phyloP scores from a whole-genome alignment of 2,113 vertebrate species.

The Tragelaphus strepsiceros region DNA sequence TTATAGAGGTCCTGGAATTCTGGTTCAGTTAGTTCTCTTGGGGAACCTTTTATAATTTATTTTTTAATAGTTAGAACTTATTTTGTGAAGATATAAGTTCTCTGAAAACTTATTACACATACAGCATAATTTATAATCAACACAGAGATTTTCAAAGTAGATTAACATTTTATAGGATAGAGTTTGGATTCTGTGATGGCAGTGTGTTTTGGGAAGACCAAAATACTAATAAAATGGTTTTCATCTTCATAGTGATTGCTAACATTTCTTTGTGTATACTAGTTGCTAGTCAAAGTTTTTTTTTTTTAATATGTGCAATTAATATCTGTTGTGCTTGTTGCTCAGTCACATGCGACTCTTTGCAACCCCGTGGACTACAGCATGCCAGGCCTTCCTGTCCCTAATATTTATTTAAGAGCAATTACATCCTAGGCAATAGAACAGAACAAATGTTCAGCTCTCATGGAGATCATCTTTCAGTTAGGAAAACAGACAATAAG shows the following conservation, averaged over 20 bases:
- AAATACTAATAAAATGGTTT: background rate
- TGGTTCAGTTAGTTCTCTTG: background rate
- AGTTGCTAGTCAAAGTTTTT: background rate
- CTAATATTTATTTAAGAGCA: background rate
- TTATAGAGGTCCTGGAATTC: background rate
- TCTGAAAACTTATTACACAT: background rate
- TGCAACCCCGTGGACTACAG: background rate
- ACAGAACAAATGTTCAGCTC: background rate
- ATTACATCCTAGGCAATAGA: background rate
- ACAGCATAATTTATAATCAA: background rate
- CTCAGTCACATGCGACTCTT: background rate
- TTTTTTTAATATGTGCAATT: background rate
- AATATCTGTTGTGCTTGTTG: background rate
- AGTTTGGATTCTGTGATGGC: background rate
- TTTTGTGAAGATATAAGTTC: background rate
- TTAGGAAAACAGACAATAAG: background rate
- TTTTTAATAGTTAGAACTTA: background rate
- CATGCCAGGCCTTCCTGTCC: background rate
- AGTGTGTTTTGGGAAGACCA: background rate
- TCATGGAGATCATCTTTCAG: background rate
- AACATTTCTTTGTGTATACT: background rate
- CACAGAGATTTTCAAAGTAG: background rate
- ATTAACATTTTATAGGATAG: background rate
- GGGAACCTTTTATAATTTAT: background rate
- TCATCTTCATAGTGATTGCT: background rate